A percentile compares a stretch with the other conserved stretches of the same genome.
These are phyloP conservation scores for Monodelphis domestica DNA, from an alignment of 2,797 vertebrate species.

Conservation along the genomic window DNA sequence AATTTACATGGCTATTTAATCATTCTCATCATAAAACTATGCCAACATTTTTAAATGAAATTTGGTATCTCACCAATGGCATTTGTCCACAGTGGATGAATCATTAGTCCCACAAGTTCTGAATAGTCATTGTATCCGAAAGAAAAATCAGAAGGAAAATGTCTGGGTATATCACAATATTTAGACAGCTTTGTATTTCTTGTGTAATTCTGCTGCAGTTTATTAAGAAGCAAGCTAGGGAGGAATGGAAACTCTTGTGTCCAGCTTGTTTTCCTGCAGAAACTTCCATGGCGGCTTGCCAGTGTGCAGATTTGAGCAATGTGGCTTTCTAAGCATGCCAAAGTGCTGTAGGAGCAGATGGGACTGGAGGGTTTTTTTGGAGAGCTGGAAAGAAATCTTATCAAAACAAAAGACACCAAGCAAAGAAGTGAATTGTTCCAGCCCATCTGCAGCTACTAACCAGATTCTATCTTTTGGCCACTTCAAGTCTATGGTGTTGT, in stretches of 20 bases:
- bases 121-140: not conserved
- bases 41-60: conserved; percentile 40
- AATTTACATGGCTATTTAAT: conserved; percentile 15
- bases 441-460: conserved; percentile 21
- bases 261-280: conserved; percentile 59
- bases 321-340: conserved; percentile 52
- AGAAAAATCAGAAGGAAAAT: conserved; percentile 29
- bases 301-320: conserved; percentile 43
- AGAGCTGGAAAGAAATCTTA: conserved; percentile 50
- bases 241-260: conserved; percentile 53
- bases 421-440: conserved; percentile 44
- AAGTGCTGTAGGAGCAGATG: conserved; percentile 61
- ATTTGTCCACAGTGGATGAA: not conserved
- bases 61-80: not conserved
- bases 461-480: conserved; percentile 48
- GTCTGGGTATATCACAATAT: conserved; percentile 32
- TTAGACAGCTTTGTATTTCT: conserved; percentile 9
- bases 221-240: conserved; percentile 55
- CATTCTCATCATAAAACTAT: conserved; percentile 36
- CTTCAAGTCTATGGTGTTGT: conserved; percentile 48
- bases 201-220: conserved; percentile 29
- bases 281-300: conserved; percentile 49
- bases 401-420: conserved; percentile 58
- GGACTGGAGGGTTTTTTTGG: conserved; percentile 31
- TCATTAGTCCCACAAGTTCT: conserved; percentile 7